These are phyloP conservation scores for Brachyistius frenatus DNA, from an alignment of 2,113 vertebrate genomes.

Conservation along the genomic window DNA sequence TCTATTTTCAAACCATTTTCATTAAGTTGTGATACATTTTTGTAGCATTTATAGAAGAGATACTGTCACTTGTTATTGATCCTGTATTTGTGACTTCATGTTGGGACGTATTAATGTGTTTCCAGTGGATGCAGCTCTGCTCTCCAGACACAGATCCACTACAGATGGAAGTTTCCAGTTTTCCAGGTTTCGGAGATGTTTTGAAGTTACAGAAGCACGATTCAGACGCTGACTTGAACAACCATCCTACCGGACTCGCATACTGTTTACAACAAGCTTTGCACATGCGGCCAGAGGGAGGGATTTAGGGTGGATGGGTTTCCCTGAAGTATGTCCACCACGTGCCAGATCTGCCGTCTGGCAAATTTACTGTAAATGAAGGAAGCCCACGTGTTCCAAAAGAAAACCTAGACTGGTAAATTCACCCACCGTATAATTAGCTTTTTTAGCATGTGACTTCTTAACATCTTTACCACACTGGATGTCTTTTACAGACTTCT, in stretches of 20 bases:
- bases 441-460: constrained; percentile 49
- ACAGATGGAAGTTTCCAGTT: not conserved
- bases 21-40: not conserved
- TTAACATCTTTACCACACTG: constrained; percentile 64
- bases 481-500: constrained; percentile 64
- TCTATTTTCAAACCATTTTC: too few species aligned
- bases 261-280: constrained; percentile 3
- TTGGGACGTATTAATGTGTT: not conserved
- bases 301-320: constrained; percentile 49
- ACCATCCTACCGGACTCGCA: constrained; percentile 36
- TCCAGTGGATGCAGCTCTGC: not conserved
- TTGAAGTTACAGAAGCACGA: constrained; percentile 41
- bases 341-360: constrained; percentile 36
- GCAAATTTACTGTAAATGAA: constrained; percentile 64
- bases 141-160: not conserved
- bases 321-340: constrained; percentile 70
- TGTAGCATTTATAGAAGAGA: not conserved
- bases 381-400: constrained; percentile 54
- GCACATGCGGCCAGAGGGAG: not conserved
- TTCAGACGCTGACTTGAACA: constrained; percentile 48
- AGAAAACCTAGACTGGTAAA: constrained; percentile 65
- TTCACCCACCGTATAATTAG: constrained; percentile 67
- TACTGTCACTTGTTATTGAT: not conserved
- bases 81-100: not conserved
- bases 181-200: constrained; percentile 62